Conservation (phyloP, 2,797 vertebrate genomes). For the Eupleurogrammus muticus region DNA sequence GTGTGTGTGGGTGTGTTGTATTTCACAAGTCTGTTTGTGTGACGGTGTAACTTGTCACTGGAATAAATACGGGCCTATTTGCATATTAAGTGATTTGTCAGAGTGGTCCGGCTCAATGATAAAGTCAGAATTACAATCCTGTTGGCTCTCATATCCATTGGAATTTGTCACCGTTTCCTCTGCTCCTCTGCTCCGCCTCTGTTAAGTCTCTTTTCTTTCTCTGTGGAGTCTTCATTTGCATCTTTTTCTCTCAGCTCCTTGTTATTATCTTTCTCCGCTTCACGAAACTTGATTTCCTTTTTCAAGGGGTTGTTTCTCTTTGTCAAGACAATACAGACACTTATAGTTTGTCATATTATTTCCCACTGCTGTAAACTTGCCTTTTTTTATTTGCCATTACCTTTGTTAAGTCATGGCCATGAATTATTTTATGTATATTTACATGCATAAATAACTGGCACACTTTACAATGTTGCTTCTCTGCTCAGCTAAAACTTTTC, state of each 20-base stretch:
- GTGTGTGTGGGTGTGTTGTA: conserved; percentile 12
- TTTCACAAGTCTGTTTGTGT: conserved; percentile 42
- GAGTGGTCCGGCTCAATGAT: conserved; percentile 49
- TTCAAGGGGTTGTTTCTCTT: neutral
- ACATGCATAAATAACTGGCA: too few species aligned
- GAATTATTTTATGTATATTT: neutral
- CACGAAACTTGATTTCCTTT: conserved; percentile 10
- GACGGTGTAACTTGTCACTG: conserved; percentile 52
- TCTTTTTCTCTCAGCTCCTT: neutral
- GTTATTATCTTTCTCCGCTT: neutral
- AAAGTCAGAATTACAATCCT: conserved; percentile 53
- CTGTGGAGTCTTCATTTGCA: conserved; percentile 1
- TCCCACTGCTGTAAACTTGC: neutral
- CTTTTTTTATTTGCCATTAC: neutral
- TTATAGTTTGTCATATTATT: neutral
- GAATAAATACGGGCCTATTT: conserved; percentile 62
- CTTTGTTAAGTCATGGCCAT: neutral
- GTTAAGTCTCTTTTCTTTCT: conserved; percentile 20
- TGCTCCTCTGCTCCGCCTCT: conserved; percentile 18
- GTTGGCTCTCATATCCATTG: conserved; percentile 43
- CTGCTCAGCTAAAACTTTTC: too few species aligned
- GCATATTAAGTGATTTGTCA: conserved; percentile 71
- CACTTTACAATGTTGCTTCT: too few species aligned
- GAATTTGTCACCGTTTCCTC: conserved; percentile 49
- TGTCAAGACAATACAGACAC: neutral